These are phyloP conservation scores for Scomber japonicus DNA, from an alignment of 2,113 vertebrate species.

Conservation along the genomic window DNA sequence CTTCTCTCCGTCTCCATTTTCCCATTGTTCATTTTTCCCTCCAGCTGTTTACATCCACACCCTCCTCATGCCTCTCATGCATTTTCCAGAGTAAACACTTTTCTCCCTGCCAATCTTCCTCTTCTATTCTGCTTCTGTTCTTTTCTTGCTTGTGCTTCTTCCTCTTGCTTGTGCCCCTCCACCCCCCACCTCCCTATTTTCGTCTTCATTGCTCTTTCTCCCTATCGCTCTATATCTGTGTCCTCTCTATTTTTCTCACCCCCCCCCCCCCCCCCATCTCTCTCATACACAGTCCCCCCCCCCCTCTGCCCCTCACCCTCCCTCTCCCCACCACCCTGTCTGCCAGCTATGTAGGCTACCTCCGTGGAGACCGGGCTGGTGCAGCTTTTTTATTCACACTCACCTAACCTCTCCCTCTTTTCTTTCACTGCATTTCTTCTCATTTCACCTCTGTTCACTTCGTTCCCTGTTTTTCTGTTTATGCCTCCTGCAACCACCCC, in stretches of 20 bases:
- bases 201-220: slow-evolving; percentile 54
- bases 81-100: slow-evolving; percentile 76
- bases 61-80: slow-evolving; percentile 62
- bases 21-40: slow-evolving; percentile 73
- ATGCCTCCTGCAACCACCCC: slow-evolving; percentile 30
- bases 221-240: slow-evolving; percentile 58
- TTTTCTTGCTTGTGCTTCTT: neutral
- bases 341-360: slow-evolving; percentile 84
- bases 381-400: slow-evolving; percentile 73
- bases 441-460: slow-evolving; percentile 46
- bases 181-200: slow-evolving; percentile 30
- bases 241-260: slow-evolving; percentile 33
- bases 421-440: slow-evolving; percentile 50
- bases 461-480: slow-evolving; percentile 37
- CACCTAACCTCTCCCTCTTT: slow-evolving; percentile 71
- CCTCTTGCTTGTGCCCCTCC: slow-evolving; percentile 35
- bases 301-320: neutral
- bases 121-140: slow-evolving; percentile 39
- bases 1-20: slow-evolving; percentile 60
- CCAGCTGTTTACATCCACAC: slow-evolving; percentile 76
- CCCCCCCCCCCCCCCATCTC: slow-evolving; percentile 11
- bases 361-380: slow-evolving; percentile 79
- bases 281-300: slow-evolving; percentile 42
- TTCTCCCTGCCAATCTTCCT: slow-evolving; percentile 68
- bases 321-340: slow-evolving; percentile 67